Base-by-base conservation (phyloP, 2,113 vertebrate species). In the Micromys minutus region DNA sequence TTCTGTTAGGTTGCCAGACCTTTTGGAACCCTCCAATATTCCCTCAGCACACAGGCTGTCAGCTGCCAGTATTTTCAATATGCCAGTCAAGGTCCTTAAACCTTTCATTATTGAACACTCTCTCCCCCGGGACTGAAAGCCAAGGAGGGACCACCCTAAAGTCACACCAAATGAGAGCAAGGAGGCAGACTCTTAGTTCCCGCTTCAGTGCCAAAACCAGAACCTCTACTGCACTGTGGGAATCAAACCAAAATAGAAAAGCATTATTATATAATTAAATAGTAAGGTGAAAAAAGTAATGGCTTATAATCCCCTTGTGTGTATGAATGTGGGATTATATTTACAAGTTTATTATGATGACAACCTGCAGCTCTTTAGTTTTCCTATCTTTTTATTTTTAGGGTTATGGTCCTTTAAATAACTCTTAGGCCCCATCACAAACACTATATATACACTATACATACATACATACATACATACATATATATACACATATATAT, bases 361-460 rank as follows among this genome's bases (percentile, higher is more conserved):
- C 93, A 75, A 50, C 3, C 22, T 26, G 52, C 0, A 19, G 26
- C 55, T 75, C 52, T 36, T 89, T 74, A 42, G 31, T 15, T 36
- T 50, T 7, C 75, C 76, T 83, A 0, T 39, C 24, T 88, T 65
- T 47, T 90, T 94, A 16, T 67, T 75, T 87, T 95, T 71, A 76
- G 89, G 15, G 10, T 76, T n/a, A 34, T n/a, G 3, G 17, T 90
- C 45, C 13, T 93, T 31, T 77, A 31, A 39, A 15, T 89, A 84
- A 55, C 1, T 50, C 15, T 84, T 39, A 45, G 1, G 42, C 34
- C 34, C 50, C n/a, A 67, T 95, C 45, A 77, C 12, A 72, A n/a
- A 90, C 87, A 13, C 5, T 89, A 36, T 93, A 81, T 95, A 63
- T 59, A 50, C 96, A 59, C 29, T 77, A 77, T 71, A n/a, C n/a